These are phyloP conservation scores for Hydrochoerus hydrochaeris DNA, from an alignment of 2,113 vertebrate species.

Conservation along the genomic window DNA sequence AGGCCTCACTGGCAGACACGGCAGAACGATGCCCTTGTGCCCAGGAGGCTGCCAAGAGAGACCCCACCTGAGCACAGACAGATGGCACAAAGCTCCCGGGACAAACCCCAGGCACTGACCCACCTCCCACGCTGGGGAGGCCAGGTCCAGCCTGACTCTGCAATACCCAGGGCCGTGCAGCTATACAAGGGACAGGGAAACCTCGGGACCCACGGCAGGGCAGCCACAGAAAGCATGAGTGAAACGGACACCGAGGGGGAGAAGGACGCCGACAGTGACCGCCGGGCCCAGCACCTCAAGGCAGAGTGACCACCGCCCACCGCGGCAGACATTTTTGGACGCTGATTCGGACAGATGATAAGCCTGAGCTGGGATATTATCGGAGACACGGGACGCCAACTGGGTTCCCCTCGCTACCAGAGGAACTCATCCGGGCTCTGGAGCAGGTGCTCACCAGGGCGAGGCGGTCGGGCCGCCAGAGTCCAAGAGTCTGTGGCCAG, in stretches of 20 bases:
- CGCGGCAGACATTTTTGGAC: not conserved
- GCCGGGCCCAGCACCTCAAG: not conserved
- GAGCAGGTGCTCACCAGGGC: not conserved
- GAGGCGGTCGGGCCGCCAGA: not conserved
- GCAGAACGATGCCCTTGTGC: not conserved
- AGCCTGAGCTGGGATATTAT: not conserved
- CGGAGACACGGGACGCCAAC: not conserved
- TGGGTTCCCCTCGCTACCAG: not conserved
- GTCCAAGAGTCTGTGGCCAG: not conserved
- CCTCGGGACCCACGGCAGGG: not conserved
- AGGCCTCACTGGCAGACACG: not conserved
- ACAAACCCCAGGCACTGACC: not conserved
- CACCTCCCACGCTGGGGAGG: not conserved
- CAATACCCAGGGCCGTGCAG: fast-evolving
- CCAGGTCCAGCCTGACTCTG: not conserved
- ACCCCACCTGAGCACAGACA: not conserved
- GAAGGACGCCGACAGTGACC: not conserved
- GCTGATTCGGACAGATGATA: not conserved
- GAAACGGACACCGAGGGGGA: not conserved
- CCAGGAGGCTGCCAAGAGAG: not conserved
- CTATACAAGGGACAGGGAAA: not conserved
- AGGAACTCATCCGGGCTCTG: not conserved
- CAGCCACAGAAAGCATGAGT: not conserved
- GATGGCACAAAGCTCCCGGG: not conserved
- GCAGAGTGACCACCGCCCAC: not conserved